A percentile compares a stretch with the other conserved stretches of the same genome.
Evolutionary conservation across 2,113 vertebrate species (phyloP).

Genomic region (Dicentrarchus labrax): DNA sequence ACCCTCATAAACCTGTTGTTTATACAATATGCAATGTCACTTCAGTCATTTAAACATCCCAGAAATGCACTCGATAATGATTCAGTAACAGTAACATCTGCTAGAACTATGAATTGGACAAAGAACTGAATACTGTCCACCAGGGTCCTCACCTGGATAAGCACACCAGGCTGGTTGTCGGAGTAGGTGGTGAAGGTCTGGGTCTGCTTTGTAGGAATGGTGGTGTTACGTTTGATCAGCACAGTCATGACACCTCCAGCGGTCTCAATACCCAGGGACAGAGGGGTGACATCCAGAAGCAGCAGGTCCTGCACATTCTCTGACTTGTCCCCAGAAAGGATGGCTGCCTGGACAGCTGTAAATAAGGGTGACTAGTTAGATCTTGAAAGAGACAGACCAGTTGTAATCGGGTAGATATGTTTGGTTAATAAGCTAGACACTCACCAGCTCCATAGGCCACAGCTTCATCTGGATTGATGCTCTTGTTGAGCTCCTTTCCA

Average conservation of each 20-base stretch:
- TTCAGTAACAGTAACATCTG: background rate
- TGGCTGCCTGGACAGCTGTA: too few relatives aligned
- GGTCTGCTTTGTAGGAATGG: constrained; percentile 3
- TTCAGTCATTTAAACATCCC: background rate
- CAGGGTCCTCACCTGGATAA: background rate
- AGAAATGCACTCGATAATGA: background rate
- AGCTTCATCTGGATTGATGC: constrained; percentile 75
- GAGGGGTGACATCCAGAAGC: too few relatives aligned
- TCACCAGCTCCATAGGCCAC: constrained; percentile 3
- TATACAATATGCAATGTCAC: background rate
- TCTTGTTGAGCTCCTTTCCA: constrained; percentile 83
- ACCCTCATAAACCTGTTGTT: constrained; percentile 83
- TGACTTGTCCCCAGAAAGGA: too few relatives aligned
- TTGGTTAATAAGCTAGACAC: background rate
- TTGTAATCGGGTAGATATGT: background rate
- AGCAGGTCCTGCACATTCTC: too few relatives aligned
- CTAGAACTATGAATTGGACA: background rate
- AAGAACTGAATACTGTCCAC: background rate
- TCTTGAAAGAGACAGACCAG: too few relatives aligned
- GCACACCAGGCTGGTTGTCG: background rate
- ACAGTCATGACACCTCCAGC: too few relatives aligned
- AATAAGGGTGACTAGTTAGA: too few relatives aligned
- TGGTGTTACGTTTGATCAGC: too few relatives aligned
- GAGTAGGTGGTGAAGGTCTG: constrained; percentile 15
- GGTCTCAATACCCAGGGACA: too few relatives aligned